These are phyloP conservation scores for Drosophila obscura DNA, from an alignment of 1,140 invertebrate genomes.

Conservation along the genomic window DNA sequence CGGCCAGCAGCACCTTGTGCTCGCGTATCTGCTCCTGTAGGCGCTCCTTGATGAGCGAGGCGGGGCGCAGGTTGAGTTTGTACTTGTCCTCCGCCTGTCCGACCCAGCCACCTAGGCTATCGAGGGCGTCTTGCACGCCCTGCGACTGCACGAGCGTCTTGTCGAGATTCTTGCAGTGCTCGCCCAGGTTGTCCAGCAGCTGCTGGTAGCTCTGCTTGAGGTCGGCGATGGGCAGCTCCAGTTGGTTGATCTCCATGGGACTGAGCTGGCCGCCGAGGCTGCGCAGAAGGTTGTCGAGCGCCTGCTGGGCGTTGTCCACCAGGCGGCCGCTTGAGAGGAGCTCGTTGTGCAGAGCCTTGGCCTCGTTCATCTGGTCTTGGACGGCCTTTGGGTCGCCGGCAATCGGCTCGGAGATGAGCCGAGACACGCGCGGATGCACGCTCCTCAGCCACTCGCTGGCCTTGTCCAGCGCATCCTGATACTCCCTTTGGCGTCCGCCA, in stretches of 20 bases:
- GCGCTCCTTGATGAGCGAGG: constrained; percentile 94
- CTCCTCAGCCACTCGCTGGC: constrained; percentile 93
- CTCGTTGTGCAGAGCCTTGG: constrained; percentile 94
- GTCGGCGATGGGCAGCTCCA: constrained; percentile 91
- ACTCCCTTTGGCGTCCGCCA: constrained; percentile 91
- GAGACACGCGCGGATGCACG: constrained; percentile 90
- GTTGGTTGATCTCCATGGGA: constrained; percentile 89
- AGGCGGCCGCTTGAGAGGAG: constrained; percentile 93
- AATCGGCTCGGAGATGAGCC: constrained; percentile 91
- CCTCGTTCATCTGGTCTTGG: constrained; percentile 93
- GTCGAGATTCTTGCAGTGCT: constrained; percentile 93
- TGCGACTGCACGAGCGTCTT: constrained; percentile 95
- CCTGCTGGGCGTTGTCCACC: constrained; percentile 89
- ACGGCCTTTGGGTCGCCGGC: constrained; percentile 94
- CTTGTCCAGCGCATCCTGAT: constrained; percentile 92
- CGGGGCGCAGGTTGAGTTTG: constrained; percentile 91
- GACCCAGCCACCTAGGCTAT: constrained; percentile 93
- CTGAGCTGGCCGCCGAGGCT: constrained; percentile 92
- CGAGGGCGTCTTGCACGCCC: constrained; percentile 96
- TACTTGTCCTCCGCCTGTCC: constrained; percentile 92
- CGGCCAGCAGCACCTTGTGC: constrained; percentile 90
- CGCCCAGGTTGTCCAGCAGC: constrained; percentile 88
- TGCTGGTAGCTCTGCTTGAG: constrained; percentile 91
- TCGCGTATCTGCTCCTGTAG: constrained; percentile 95
- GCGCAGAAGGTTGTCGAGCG: constrained; percentile 88